These are phyloP conservation scores for Rhinolophus ferrumequinum DNA, from an alignment of 2,113 vertebrate genomes.

Conservation along the genomic window DNA sequence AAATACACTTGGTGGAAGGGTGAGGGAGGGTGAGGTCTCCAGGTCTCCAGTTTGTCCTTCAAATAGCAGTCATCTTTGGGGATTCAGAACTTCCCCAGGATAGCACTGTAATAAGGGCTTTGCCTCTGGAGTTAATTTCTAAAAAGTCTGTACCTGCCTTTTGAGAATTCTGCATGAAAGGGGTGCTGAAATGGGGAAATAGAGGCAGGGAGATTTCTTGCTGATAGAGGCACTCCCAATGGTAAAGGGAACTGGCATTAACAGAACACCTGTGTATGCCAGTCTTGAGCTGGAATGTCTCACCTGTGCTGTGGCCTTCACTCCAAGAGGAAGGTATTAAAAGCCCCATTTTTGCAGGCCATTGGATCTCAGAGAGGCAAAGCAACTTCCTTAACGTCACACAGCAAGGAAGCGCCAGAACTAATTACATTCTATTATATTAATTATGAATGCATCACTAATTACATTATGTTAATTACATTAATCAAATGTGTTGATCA, in stretches of 20 bases:
- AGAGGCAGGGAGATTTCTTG: not conserved
- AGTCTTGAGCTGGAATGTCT: too few relatives aligned
- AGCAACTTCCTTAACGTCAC: not conserved
- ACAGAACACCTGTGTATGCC: fast-evolving
- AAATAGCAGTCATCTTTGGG: not conserved
- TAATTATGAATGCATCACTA: not conserved
- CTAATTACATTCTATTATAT: not conserved
- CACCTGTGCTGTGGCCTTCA: not conserved
- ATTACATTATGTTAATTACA: not conserved
- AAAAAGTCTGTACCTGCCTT: not conserved
- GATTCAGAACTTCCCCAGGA: not conserved
- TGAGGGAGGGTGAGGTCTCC: not conserved
- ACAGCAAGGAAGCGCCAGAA: not conserved
- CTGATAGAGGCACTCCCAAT: not conserved
- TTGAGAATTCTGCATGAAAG: not conserved
- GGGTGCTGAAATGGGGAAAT: not conserved
- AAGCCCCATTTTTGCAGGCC: not conserved
- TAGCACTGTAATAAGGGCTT: not conserved
- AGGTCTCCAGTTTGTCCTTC: not conserved
- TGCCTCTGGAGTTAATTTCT: not conserved
- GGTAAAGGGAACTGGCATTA: not conserved
- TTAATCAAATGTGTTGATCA: not conserved
- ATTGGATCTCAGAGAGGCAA: not conserved
- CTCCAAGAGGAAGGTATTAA: not conserved
- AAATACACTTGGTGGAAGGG: not conserved